Evolutionary conservation across 30 jellyfish, hydroid and myxozoan species (phyloP), one percentile per base, ranked within the genome.

Genomic region (Chrysaora quinquecirrha): DNA sequence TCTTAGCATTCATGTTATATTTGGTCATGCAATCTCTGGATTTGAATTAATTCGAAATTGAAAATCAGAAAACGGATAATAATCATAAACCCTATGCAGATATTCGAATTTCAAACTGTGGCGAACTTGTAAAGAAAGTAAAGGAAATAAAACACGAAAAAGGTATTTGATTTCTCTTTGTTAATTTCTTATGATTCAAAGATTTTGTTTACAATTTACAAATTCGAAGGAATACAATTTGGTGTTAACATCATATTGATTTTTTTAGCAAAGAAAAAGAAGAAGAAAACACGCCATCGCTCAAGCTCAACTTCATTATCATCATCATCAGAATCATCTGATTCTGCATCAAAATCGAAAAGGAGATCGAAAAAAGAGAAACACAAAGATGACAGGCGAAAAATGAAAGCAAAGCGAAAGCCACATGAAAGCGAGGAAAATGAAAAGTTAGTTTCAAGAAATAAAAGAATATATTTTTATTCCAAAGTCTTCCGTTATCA

Each of bases 1-100:
- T n/a, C n/a, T n/a, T 58, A 95, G 99, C 30, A 80, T 89, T 54
- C 99, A 96, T 69, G 92, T 88, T 19, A 90, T 96, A 25, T 96
- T 90, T 73, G 99, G 99, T 1, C 99, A 87, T 84, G 98, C 87
- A 24, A 66, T 96, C 24, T 61, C 95, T 48, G 99, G 99, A 1
- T 82, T 93, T 31, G 97, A 82, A 9, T n/a, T 96, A 20, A 72
- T 87, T 32, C 14, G 98, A 83, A 32, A 54, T 96, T n/a, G 99
- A 96, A 73, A 93, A 73, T 58, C 99, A 96, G 75, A 89, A 87
- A 73, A 96, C 95, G 1, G 97, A 96, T 48, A 69, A 67, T 61
- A 33, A 85, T 27, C 95, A 84, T 81, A 96, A 86, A 67, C 99
- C 99, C 11, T 90, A 89, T 64, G 99, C 99, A 0, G 98, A 89